Base-by-base conservation (phyloP, 2,888 invertebrate species). In the Cybosia mesomella region DNA sequence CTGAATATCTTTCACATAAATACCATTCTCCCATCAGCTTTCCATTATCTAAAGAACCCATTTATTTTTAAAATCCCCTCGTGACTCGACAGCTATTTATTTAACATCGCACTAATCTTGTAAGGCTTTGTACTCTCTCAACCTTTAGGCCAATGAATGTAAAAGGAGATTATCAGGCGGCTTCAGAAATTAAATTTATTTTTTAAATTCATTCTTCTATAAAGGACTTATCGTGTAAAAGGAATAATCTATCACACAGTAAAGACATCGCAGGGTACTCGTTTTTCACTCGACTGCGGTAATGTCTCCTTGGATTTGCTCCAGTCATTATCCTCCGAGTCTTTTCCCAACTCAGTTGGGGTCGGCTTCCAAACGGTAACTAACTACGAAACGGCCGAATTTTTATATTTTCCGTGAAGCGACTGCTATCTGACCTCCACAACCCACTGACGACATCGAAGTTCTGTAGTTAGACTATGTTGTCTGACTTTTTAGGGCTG, bases 201-300 rank as follows among this genome's bases (percentile, higher is more conserved):
- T 75, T 70, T 73, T 69, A 76, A 71, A 64, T 61, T 65, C 58
- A 65, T 57, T 67, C 69, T 71, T 70, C 71, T 72, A 73, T 61
- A 67, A 75, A 66, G 18, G 60, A 34, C 59, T 74, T 80, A 78
- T 76, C 73, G 72, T 64, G 61, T 67, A 68, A 74, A 58, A 66
- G 72, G 73, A 80, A 80, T 73, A 75, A 80, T 76, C 74, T 68
- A 73, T 76, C 24, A 58, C 61, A 65, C 54, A 58, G 73, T 60
- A 59, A 74, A 65, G 22, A 34, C 54, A 36, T n/a, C 22, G 34
- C 58, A 15, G 22, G 58, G 61, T 28, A 9, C 61, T 15, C n/a
- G 1, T 9, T 49, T 49, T 43, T 43, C 43, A 5, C 18, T 18
- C 7, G 7, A 49, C n/a, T 49, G 49, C 43, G 15, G 9, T 18